These are phyloP conservation scores for Congeria kusceri DNA, from an alignment of 2,888 invertebrate species.

Conservation along the genomic window DNA sequence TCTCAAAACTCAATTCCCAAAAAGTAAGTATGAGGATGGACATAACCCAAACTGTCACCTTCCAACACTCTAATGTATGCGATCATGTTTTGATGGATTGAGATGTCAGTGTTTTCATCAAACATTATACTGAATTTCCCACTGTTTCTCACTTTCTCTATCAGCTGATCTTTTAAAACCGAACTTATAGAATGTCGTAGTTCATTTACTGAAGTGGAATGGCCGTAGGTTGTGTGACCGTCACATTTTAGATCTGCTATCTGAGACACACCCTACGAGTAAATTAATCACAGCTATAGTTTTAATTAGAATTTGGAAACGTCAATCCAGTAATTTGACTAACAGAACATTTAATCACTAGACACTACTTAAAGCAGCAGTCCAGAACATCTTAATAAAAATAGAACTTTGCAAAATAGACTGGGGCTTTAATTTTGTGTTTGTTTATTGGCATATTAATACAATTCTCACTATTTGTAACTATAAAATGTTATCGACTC, in stretches of 20 bases:
- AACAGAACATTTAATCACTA: no score
- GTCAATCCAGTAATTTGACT: no score
- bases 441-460: no score
- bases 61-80: background rate
- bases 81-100: conserved; percentile 5
- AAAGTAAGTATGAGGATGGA: conserved; percentile 10
- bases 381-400: no score
- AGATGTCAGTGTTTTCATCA: conserved; percentile 4
- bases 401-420: no score
- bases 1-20: background rate
- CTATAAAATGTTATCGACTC: background rate
- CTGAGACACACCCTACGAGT: conserved; percentile 2
- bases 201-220: background rate
- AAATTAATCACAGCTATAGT: no score
- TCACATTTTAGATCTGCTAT: background rate
- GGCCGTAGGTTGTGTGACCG: background rate
- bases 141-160: background rate
- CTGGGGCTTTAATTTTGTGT: no score
- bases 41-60: background rate
- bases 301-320: no score
- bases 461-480: background rate
- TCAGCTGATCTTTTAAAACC: background rate
- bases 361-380: no score
- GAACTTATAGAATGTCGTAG: background rate
- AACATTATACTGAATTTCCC: conserved; percentile 1